Base-by-base conservation (phyloP, 2,797 vertebrate genomes). In the Darevskia mixta region DNA sequence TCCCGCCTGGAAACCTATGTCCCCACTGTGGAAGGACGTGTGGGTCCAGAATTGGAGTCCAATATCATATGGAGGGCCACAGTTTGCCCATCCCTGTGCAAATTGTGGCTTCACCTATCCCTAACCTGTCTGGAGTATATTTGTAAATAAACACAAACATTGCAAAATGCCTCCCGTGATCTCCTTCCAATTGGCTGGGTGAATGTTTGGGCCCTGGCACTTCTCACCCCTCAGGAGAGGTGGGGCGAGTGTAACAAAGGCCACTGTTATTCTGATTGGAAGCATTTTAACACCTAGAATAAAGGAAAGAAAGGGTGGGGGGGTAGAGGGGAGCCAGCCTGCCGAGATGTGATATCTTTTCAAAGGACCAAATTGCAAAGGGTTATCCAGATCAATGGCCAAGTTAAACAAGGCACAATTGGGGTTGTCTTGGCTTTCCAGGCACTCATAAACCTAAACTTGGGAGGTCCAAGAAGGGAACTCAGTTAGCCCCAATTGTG, bases 381-480 rank as follows among this genome's bases (percentile, higher is more conserved):
- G 83, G 77, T 93, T 94, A 81, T 79, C 93, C 91, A 29, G 92
- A 85, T 69, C 82, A 92, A 88, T 38, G 32, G 90, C 95, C 96
- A 95, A 93, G 90, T 90, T 79, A 88, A 94, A 92, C 92, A 88
- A 84, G 87, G 88, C 81, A 93, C 91, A 92, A 95, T 91, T 86
- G 86, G 77, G 88, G 90, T 92, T 91, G 93, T 94, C 92, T 92
- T 92, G 91, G 92, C 86, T 94, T 93, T 93, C 87, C 92, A 95
- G 87, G 80, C 87, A 66, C 87, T 91, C 92, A 93, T 85, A 92
- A 94, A 87, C 88, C 91, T 35, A 45, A 91, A 86, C 83, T 41
- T 95, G 94, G 96, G 95, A 95, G 95, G 95, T 95, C 93, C 81
- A 91, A 88, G 23, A 69, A 90, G 86, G 86, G 88, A 93, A 89